Evolutionary conservation across 2,113 vertebrate species (phyloP), one percentile per base, ranked within the genome.

Genomic region (Tychaedon coryphoeus): DNA sequence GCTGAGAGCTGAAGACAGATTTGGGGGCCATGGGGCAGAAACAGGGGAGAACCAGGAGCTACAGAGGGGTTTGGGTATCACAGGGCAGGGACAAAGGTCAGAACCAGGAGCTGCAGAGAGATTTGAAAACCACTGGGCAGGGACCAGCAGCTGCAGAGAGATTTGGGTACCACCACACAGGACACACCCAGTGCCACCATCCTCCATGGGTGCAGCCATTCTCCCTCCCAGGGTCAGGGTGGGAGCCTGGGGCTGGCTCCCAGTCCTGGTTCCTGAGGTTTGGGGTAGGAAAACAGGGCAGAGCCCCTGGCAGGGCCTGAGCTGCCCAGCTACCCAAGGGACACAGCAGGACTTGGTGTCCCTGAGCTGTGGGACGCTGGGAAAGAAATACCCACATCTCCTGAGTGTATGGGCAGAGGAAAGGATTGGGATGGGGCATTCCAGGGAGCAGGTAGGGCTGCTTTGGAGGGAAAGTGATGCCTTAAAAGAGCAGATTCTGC

Each of bases 81-180:
- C 6, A 7, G 43, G 48, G 13, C 14, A 24, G 43, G 48, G 4
- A 8, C 18, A 19, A 16, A 48, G 47, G 47, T 24, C 10, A 14
- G 56, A 5, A 3, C 10, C 10, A 5, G 51, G 22, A 50, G 34
- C 34, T 40, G 34, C 34, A 40, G 45, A n/a, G 17, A 2, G 51
- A 0, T 56, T n/a, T 43, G 51, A 26, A 31, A 0, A 3, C 19
- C 28, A 9, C n/a, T 18, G 34, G 48, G 19, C 12, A 24, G 47
- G 47, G 23, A 1, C 29, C 29, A 31, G 28, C 4, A 19, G 51
- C 53, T 31, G 54, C n/a, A 29, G 11, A 47, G 15, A 5, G 19
- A 4, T 58, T 47, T 47, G 19, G 54, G 54, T 0, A 6, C 72
- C 42, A 45, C 7, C 9, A 8, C 29, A 9, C 47, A 62, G 67